Evolutionary conservation across 37 sponge, comb jelly and placozoan species (phyloP).

Genomic region (Cliona cf. orientalis): DNA sequence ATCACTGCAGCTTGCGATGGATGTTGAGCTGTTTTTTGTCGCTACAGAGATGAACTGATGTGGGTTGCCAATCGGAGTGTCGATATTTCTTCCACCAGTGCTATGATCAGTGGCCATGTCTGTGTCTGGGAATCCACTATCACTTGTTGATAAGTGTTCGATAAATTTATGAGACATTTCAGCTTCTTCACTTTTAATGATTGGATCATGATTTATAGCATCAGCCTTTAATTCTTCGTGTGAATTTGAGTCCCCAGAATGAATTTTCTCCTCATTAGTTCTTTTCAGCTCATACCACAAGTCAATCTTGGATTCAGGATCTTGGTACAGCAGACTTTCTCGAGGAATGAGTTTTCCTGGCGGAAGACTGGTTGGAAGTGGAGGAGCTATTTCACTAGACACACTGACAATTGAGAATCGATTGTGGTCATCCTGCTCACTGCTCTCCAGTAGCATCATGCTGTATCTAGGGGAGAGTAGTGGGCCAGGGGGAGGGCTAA

Average conservation of each 20-base stretch:
- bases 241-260: neutral
- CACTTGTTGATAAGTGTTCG: neutral
- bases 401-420: conserved; percentile 8
- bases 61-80: neutral
- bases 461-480: conserved; percentile 20
- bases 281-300: neutral
- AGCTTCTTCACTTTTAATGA: neutral
- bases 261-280: neutral
- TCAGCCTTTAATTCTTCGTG: neutral
- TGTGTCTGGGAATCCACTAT: neutral
- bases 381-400: conserved; percentile 14
- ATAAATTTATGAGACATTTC: neutral
- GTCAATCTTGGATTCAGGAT: neutral
- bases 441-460: neutral
- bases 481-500: conserved; percentile 38
- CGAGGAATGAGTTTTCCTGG: conserved; percentile 36
- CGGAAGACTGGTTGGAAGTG: conserved; percentile 17
- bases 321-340: neutral
- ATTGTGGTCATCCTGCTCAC: neutral
- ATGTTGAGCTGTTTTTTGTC: neutral
- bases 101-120: neutral
- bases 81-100: neutral
- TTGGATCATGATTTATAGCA: too few species aligned
- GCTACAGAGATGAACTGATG: neutral
- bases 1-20: conserved; percentile 3